Evolutionary conservation across 2,888 invertebrate genomes (phyloP), one percentile per base, ranked within the genome.

Genomic region (Amphimallon solstitiale): DNA sequence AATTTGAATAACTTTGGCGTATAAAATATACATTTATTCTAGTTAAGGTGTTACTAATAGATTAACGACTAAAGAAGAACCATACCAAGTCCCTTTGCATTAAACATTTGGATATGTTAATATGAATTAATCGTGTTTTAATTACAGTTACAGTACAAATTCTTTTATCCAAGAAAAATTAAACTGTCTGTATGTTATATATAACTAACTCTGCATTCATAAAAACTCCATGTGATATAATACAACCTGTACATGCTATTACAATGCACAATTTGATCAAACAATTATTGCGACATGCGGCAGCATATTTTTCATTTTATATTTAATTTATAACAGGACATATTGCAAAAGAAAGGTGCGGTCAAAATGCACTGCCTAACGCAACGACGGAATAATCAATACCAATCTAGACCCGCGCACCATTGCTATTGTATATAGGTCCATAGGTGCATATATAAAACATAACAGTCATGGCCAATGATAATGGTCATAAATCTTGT

Each of bases 281-380:
- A 67, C 63, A 60, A 63, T 64, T 66, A 63, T 61, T 51, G 37
- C 64, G 60, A 59, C 63, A 67, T 60, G 64, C 46, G 60, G 37
- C 67, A 14, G 40, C 23, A 23, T 52, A 60, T 63, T 56, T 67
- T 51, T 64, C 60, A 46, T 52, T 67, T 67, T 63, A 67, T 67
- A 63, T 67, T 67, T 64, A 67, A 67, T 67, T 67, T 67, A 67
- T 67, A 59, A 67, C 64, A 67, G 67, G 64, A 67, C 67, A 67
- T 38, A 65, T 59, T 60, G 60, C 60, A 52, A 43, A 49, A 66
- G 54, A 63, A 52, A 67, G 51, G 49, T 54, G 63, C 67, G 63
- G 38, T 51, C 60, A 40, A 67, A 52, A 63, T 66, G 56, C 66
- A 63, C 56, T 56, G 43, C 38, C 63, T 52, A 56, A 29, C 54